phyloP scores from a whole-genome alignment of 2,888 invertebrate species.

The Trachelus tabidus region DNA sequence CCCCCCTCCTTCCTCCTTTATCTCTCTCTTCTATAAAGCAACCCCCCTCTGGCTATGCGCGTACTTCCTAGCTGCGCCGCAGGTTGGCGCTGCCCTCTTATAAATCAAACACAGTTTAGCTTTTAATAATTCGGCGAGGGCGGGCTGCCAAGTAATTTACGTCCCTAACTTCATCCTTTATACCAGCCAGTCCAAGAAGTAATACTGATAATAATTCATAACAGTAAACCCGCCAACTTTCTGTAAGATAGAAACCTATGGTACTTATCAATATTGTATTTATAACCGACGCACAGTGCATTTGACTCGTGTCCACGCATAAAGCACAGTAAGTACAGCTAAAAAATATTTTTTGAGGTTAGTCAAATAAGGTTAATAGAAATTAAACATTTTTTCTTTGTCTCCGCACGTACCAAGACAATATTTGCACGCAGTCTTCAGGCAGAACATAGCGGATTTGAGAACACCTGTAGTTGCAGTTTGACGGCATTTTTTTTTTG shows the following conservation, averaged over 20 bases:
- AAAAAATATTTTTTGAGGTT: not conserved
- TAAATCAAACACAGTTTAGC: slow-evolving; percentile 65
- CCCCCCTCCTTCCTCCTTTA: not conserved
- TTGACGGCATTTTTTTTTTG: not conserved
- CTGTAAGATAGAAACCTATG: not conserved
- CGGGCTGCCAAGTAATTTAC: slow-evolving; percentile 34
- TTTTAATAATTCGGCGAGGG: slow-evolving; percentile 58
- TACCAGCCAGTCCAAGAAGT: slow-evolving; percentile 16
- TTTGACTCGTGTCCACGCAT: not conserved
- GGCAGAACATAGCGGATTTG: not conserved
- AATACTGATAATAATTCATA: slow-evolving; percentile 25
- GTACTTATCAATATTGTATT: not conserved
- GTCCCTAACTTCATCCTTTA: slow-evolving; percentile 31
- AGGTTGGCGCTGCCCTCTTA: slow-evolving; percentile 50
- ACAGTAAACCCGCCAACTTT: slow-evolving; percentile 10
- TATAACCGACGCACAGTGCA: not conserved
- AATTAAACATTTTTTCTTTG: not conserved
- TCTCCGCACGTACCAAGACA: not conserved
- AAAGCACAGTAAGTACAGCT: not conserved
- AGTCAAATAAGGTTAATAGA: not conserved
- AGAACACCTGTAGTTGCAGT: not conserved
- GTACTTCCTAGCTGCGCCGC: slow-evolving; percentile 15
- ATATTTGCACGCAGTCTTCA: not conserved
- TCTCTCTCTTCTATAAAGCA: not conserved
- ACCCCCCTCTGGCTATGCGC: slow-evolving; percentile 28